These are phyloP conservation scores for Hippasteria phrygiana DNA, from an alignment of 53 echinoderm and acorn worm species.

Conservation along the genomic window DNA sequence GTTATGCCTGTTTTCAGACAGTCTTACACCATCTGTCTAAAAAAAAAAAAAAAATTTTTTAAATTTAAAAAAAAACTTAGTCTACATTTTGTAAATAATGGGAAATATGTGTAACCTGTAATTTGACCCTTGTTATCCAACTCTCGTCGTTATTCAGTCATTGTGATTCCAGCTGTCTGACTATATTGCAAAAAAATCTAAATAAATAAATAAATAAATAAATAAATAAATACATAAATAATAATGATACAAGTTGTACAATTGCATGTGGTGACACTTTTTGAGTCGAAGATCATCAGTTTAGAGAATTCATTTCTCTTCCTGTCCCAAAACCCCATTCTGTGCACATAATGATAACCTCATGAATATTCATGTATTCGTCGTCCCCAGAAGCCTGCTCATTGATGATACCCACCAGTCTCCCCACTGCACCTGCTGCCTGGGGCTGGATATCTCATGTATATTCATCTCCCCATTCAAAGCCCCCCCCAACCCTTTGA, in stretches of 20 bases:
- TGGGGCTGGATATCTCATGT: constrained; percentile 18
- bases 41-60: too few species aligned
- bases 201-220: too few species aligned
- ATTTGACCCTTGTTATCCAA: too few species aligned
- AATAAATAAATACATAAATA: background rate
- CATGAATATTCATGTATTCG: constrained; percentile 47
- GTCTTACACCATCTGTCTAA: too few species aligned
- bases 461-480: constrained; percentile 49
- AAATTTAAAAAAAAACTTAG: too few species aligned
- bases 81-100: too few species aligned
- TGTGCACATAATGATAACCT: constrained; percentile 6
- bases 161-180: too few species aligned
- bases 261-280: background rate
- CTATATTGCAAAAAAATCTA: too few species aligned
- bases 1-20: too few species aligned
- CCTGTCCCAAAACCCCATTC: background rate
- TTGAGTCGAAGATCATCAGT: background rate
- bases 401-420: constrained; percentile 30
- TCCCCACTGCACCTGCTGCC: constrained; percentile 57
- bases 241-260: background rate
- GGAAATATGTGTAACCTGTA: too few species aligned
- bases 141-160: too few species aligned
- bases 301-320: background rate
- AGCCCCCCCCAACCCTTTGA: background rate
- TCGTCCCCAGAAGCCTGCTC: background rate